Percentiles rank a stretch among this genome's conserved stretches.
These are phyloP conservation scores for Drosophila tripunctata DNA, from an alignment of 2,888 invertebrate species.

Conservation along the genomic window DNA sequence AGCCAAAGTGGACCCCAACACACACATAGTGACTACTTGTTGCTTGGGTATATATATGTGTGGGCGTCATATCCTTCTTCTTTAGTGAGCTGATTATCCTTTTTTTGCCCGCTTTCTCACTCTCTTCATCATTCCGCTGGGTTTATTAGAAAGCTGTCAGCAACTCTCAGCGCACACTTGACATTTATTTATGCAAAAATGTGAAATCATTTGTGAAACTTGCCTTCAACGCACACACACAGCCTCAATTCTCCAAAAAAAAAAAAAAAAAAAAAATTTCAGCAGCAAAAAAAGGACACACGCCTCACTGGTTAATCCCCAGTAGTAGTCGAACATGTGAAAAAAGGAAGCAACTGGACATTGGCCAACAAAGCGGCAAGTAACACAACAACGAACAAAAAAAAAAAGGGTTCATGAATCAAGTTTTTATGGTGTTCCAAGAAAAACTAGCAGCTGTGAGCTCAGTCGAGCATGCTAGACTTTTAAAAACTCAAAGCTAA, in stretches of 20 bases:
- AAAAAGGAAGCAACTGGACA: slow-evolving; percentile 37
- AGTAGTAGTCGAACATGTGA: slow-evolving; percentile 20
- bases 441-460: neutral
- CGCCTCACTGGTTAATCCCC: slow-evolving; percentile 50
- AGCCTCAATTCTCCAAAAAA: slow-evolving; percentile 1
- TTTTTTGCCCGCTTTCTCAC: too few species aligned
- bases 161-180: slow-evolving; percentile 76
- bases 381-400: too few species aligned
- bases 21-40: slow-evolving; percentile 52
- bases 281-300: slow-evolving; percentile 47
- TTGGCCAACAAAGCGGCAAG: slow-evolving; percentile 8
- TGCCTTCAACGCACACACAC: slow-evolving; percentile 58
- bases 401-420: slow-evolving; percentile 62
- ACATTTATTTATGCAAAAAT: slow-evolving; percentile 81
- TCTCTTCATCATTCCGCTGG: slow-evolving; percentile 31
- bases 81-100: slow-evolving; percentile 73
- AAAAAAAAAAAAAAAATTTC: slow-evolving; percentile 39
- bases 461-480: neutral
- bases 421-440: slow-evolving; percentile 40
- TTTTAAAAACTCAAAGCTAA: neutral
- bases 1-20: slow-evolving; percentile 63
- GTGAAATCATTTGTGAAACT: slow-evolving; percentile 80
- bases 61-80: slow-evolving; percentile 42
- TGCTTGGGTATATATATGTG: slow-evolving; percentile 39
- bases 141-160: slow-evolving; percentile 80